These are phyloP conservation scores for Micromys minutus DNA, from an alignment of 2,113 vertebrate genomes.

Conservation along the genomic window DNA sequence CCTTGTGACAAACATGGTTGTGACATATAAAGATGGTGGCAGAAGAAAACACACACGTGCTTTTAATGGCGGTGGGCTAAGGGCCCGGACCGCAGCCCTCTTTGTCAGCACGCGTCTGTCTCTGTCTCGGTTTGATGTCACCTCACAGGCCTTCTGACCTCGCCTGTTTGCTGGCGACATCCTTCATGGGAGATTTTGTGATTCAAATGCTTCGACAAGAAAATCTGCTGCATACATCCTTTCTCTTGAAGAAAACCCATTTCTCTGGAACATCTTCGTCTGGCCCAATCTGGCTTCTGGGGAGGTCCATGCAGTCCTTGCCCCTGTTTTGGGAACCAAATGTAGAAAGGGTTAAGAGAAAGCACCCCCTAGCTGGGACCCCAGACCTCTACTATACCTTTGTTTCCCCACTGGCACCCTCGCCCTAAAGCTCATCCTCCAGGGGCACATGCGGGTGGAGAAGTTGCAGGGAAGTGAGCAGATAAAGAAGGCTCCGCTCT, in stretches of 20 bases:
- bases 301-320: not conserved
- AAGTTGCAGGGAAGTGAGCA: not conserved
- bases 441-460: no score
- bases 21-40: not conserved
- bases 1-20: not conserved
- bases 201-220: slow-evolving; percentile 12
- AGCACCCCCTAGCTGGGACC: not conserved
- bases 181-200: slow-evolving; percentile 2
- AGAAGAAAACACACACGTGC: not conserved
- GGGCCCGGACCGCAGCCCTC: not conserved
- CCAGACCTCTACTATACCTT: not conserved
- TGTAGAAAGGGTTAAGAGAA: not conserved
- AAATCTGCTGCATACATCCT: not conserved
- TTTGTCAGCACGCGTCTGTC: not conserved
- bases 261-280: not conserved
- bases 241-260: no score
- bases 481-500: not conserved
- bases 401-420: not conserved
- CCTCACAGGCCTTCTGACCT: not conserved
- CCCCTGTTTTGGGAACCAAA: not conserved
- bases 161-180: not conserved
- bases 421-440: not conserved
- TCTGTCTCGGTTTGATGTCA: not conserved
- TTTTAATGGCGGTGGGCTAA: not conserved
- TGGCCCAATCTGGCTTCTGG: not conserved